Evolutionary conservation across 2,888 invertebrate species (phyloP).

Genomic region (Pristionchus japonicus): DNA sequence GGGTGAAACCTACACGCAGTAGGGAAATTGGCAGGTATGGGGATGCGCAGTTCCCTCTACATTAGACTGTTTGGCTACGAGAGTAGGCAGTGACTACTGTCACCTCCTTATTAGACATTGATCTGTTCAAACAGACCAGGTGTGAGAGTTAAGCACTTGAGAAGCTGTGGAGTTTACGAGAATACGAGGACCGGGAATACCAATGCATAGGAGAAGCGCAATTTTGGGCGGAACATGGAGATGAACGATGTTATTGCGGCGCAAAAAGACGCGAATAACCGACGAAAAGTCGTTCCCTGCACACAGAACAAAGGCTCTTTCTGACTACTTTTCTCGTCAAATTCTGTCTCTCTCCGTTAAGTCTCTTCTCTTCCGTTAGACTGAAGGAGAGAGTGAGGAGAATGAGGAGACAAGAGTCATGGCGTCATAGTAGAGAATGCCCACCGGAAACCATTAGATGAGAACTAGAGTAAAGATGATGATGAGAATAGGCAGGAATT

Average conservation of each 20-base stretch:
- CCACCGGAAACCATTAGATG: conserved; percentile 7
- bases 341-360: not conserved
- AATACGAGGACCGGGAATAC: not conserved
- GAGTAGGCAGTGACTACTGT: too few species aligned
- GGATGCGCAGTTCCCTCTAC: not conserved
- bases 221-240: not conserved
- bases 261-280: not conserved
- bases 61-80: not conserved
- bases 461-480: not conserved
- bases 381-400: too few species aligned
- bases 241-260: not conserved
- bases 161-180: too few species aligned
- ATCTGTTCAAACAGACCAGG: too few species aligned
- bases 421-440: not conserved
- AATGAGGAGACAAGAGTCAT: too few species aligned
- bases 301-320: not conserved
- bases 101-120: too few species aligned
- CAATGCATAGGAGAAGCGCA: not conserved
- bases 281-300: not conserved
- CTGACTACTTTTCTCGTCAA: not conserved
- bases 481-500: too few species aligned
- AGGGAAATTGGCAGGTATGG: not conserved
- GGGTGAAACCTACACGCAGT: not conserved
- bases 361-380: not conserved
- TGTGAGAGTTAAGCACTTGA: too few species aligned